These are phyloP conservation scores for Sebastes steindachneri DNA, from an alignment of 2,797 vertebrate species.

Conservation along the genomic window DNA sequence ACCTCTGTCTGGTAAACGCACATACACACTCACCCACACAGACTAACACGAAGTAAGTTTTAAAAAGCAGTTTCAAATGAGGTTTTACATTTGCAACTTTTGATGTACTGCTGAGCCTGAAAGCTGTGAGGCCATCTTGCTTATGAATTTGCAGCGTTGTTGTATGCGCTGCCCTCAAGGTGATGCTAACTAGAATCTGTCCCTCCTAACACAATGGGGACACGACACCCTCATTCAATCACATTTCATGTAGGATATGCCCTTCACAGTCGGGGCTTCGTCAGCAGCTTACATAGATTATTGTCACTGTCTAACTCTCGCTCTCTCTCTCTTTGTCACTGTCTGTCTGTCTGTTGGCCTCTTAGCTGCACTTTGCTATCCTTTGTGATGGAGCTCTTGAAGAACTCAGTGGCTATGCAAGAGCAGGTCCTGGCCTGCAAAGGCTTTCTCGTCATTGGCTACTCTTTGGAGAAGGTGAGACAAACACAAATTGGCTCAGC, in stretches of 20 bases:
- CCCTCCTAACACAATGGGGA: conserved; percentile 48
- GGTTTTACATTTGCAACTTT: background rate
- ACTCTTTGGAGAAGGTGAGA: conserved; percentile 96
- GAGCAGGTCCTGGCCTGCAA: conserved; percentile 98
- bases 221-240: conserved; percentile 73
- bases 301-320: conserved; percentile 62
- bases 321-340: background rate
- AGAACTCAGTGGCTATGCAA: conserved; percentile 98
- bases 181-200: conserved; percentile 48
- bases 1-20: conserved; percentile 92
- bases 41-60: background rate
- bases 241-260: conserved; percentile 62
- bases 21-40: background rate
- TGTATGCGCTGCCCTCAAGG: conserved; percentile 45
- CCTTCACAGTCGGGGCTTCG: conserved; percentile 62
- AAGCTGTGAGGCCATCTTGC: conserved; percentile 7
- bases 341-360: conserved; percentile 41
- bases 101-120: background rate
- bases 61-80: background rate
- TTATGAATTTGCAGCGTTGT: conserved; percentile 13
- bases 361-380: conserved; percentile 92
- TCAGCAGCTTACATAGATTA: conserved; percentile 69
- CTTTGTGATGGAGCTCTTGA: conserved; percentile 98
- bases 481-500: conserved; percentile 24
- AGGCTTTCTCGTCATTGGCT: conserved; percentile 98